Base-by-base conservation (phyloP, 2,797 vertebrate species). In the Phataginus tetradactyla region DNA sequence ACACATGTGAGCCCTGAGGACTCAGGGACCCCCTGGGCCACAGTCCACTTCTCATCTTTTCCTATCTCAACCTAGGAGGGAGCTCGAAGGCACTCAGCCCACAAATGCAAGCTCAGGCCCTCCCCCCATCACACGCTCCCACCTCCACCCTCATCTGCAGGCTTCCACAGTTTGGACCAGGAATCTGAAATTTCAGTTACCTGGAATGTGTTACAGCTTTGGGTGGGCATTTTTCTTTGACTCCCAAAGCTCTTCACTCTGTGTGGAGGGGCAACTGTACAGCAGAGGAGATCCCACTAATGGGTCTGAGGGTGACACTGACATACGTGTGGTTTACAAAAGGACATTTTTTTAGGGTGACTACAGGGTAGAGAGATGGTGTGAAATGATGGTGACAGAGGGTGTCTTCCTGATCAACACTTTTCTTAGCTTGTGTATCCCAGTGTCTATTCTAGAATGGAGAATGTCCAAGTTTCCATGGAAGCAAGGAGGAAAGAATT, bases 71-170 rank as follows among this genome's bases (percentile, higher is more conserved):
- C 29, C 18, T 10, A 3, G 15, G 4, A 57, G 32, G 25, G 12
- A 59, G n/a, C 17, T 49, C 12, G 64, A 18, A 6, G 53, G 64
- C 8, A 88, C 3, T 4, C 18, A 34, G 37, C 4, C 14, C 27
- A 63, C 17, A 59, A 14, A 11, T 72, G 11, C 15, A 68, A 72
- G 23, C 20, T 61, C 21, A 34, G 53, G 51, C 10, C 34, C 3
- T 0, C 57, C 10, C 4, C 25, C 5, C 11, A 45, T 17, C 17
- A 74, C 0, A 34, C 5, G 37, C 37, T 37, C 11, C 32, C 4
- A n/a, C 15, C 21, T 68, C 74, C 5, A n/a, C 12, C 42, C 21
- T 55, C 14, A 59, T 4, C n/a, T 32, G 15, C 29, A 91, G 45
- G 71, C 13, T 75, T 13, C 51, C 4, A 9, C 25, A 17, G 5